phyloP scores from a whole-genome alignment of 1,140 invertebrate species.

The Calephelis virginiensis region DNA sequence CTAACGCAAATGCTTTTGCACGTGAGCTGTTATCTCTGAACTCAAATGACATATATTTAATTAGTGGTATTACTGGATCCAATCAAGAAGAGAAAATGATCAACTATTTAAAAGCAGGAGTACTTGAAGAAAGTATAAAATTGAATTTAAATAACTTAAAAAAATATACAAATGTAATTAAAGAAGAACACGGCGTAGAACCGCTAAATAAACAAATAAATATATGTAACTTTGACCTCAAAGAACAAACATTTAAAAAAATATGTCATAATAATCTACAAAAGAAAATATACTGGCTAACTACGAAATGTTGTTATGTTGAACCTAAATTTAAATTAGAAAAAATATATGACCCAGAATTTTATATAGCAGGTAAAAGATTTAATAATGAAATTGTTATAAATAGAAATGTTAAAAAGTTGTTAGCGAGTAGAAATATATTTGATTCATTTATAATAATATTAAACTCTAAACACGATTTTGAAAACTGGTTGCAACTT shows the following conservation, averaged over 20 bases:
- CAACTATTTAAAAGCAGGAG: neutral
- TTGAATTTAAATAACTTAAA: neutral
- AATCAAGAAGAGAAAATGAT: neutral
- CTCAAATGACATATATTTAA: neutral
- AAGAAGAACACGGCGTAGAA: neutral
- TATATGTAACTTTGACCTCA: neutral
- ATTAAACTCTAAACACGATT: neutral
- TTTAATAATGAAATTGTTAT: neutral
- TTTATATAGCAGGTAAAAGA: conserved; percentile 11
- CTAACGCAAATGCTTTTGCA: neutral
- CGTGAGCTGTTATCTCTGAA: neutral
- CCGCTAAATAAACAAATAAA: neutral
- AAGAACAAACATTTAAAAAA: neutral
- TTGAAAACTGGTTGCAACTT: neutral
- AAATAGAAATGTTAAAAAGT: neutral
- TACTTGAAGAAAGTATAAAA: neutral
- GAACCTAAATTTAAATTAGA: neutral
- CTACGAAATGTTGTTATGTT: neutral
- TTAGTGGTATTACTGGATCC: neutral
- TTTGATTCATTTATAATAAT: conserved; percentile 1
- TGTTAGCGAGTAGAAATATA: neutral
- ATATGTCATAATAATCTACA: neutral
- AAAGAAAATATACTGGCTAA: neutral
- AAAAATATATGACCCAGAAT: neutral
- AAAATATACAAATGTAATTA: neutral